Base-by-base conservation (phyloP, 2,888 invertebrate species). In the Rugalucina vietnamica region DNA sequence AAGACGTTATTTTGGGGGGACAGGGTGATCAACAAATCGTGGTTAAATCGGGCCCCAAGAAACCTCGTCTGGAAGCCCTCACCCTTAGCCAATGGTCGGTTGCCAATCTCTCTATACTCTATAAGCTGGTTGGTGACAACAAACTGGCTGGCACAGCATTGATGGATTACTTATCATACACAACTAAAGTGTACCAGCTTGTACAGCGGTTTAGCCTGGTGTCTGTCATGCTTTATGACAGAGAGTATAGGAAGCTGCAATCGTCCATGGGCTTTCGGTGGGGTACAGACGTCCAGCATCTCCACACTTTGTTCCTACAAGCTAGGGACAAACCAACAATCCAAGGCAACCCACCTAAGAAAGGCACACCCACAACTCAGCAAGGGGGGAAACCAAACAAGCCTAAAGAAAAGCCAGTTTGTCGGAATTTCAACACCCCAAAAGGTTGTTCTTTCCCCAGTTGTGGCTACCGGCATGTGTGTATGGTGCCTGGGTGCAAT, bases 401-500 rank as follows among this genome's bases (percentile, higher is more conserved):
- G 65, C 12, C 27, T 10, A 65, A 34, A 34, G 78, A 71, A 4
- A 57, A 24, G 54, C 71, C 70, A 50, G 34, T 72, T 21, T 72
- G 72, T 72, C 72, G 43, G 1, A 72, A 43, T n/a, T 72, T 72
- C 24, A 72, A 72, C n/a, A 8, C 72, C 24, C 72, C 5, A 12
- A 72, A 72, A n/a, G 72, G 72, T 72, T 72, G 72, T 24, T 27
- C 39, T 3, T 72, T 72, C 54, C 29, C n/a, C 14, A 37, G 32
- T 21, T 79, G 79, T 73, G 36, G 60, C 1, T 79, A 57, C 34
- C 60, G 72, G n/a, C 79, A 79, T 43, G 37, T 37, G 24, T 79
- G 74, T 37, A 10, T 57, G 8, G 27, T 79, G 32, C 79, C 79
- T 54, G 79, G 74, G 8, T 74, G 74, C 29, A 18, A 32, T 10